phyloP scores from a whole-genome alignment of 2,797 vertebrate genomes.

The Tauraco hartlaubi region DNA sequence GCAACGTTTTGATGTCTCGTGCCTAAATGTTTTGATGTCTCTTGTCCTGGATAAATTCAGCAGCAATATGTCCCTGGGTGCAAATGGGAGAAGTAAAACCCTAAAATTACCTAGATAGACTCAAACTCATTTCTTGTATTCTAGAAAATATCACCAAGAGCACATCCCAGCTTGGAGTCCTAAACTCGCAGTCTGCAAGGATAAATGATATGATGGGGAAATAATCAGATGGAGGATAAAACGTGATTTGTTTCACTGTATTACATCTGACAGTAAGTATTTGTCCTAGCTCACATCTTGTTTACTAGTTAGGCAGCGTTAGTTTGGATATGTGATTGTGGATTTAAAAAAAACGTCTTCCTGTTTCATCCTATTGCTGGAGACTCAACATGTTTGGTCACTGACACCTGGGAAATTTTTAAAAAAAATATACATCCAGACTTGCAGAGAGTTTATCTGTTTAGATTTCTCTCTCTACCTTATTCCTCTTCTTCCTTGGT shows the following conservation, averaged over 20 bases:
- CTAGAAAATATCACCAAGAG: background rate
- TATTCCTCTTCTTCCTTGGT: background rate
- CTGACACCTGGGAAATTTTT: background rate
- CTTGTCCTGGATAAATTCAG: background rate
- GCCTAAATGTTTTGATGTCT: background rate
- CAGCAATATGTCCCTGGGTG: background rate
- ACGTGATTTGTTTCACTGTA: slow-evolving; percentile 28
- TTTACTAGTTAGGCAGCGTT: background rate
- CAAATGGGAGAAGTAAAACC: background rate
- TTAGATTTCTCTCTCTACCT: slow-evolving; percentile 1
- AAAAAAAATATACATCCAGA: background rate
- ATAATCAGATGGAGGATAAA: slow-evolving; percentile 23
- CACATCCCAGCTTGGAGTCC: background rate
- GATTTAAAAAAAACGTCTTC: background rate
- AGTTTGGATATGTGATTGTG: background rate
- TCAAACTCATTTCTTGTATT: background rate
- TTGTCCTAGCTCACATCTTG: slow-evolving; percentile 23
- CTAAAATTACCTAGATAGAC: background rate
- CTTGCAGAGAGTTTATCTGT: slow-evolving; percentile 30
- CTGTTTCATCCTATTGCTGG: background rate
- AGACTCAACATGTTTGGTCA: background rate
- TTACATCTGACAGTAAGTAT: slow-evolving; percentile 1
- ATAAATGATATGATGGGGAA: background rate
- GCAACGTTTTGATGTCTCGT: background rate
- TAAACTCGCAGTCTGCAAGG: background rate